phyloP scores from a whole-genome alignment of 2,113 vertebrate species.

The Heterocephalus glaber region DNA sequence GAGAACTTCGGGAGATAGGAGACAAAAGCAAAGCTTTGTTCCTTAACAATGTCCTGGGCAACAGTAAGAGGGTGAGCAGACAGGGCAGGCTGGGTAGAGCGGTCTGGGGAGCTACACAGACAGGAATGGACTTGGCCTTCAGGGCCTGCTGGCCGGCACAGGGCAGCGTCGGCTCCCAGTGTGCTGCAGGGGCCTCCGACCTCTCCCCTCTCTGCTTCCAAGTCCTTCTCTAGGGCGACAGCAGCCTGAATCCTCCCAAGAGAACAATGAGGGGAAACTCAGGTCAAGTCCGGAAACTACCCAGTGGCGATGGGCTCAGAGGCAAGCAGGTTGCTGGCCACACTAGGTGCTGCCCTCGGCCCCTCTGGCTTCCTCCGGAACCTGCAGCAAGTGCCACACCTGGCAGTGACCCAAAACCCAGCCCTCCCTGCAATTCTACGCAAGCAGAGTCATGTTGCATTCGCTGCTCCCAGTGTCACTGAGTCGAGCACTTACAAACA shows the following conservation, averaged over 20 bases:
- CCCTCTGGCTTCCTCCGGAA: not conserved
- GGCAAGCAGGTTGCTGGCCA: not conserved
- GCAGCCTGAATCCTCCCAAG: not conserved
- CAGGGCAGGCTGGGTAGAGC: not conserved
- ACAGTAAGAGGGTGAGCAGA: not conserved
- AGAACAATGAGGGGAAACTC: not conserved
- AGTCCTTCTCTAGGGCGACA: not conserved
- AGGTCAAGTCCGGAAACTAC: not conserved
- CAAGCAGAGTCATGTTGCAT: not conserved
- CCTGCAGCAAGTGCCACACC: not conserved
- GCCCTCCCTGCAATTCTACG: not conserved
- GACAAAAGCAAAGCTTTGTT: not conserved
- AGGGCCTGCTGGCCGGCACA: not conserved
- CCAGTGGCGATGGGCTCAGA: not conserved
- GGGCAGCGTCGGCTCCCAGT: not conserved
- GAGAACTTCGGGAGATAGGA: not conserved
- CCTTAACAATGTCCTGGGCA: not conserved
- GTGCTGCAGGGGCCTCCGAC: not conserved
- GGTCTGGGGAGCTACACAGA: not conserved
- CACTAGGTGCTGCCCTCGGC: not conserved
- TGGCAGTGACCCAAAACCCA: not conserved
- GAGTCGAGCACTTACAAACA: not conserved
- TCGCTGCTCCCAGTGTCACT: not conserved
- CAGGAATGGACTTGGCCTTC: not conserved
- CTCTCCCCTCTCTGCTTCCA: not conserved